Evolutionary conservation across 2,113 vertebrate species (phyloP), one percentile per base, ranked within the genome.

Genomic region (Helogale parvula): DNA sequence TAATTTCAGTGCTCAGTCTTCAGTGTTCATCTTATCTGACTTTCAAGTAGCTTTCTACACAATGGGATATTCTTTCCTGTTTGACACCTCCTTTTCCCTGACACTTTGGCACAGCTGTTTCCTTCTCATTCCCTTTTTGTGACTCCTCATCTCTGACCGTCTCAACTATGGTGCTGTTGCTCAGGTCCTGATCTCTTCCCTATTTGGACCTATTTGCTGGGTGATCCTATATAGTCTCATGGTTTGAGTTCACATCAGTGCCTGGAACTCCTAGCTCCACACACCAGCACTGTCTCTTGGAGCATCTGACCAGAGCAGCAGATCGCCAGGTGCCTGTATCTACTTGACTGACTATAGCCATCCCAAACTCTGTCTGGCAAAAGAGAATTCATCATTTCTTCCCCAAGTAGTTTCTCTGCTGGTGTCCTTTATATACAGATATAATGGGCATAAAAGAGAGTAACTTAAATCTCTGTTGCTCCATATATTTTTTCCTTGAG

Each of bases 51-150:
- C 38, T 80, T 66, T 52, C 7, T 21, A n/a, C 4, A 38, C n/a
- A 45, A 0, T 14, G 31, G 54, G 27, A 0, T 14, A 0, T 27
- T 21, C 19, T 71, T 29, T 41, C 35, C 15, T 13, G 13, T 4
- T 52, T 2, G 45, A 23, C 1, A 15, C 23, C 38, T 3, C 10
- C 5, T 12, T 38, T 50, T 45, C 27, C 47, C 25, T 50, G 27
- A 29, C 13, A 9, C 1, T 0, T 0, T 3, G 31, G 0, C 7
- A 0, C 17, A 14, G 47, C 14, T 2, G 1, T 7, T 76, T 54
- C 12, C 27, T 79, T 41, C 68, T 38, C 6, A 0, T 6, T n/a
- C 23, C 38, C n/a, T 7, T 60, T 45, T n/a, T 19, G 21, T 31
- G 57, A 0, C 29, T 50, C 47, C 77, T 60, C 16, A 35, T 7